These are phyloP conservation scores for Drosophila rellima DNA, from an alignment of 2,888 invertebrate species.

Conservation along the genomic window DNA sequence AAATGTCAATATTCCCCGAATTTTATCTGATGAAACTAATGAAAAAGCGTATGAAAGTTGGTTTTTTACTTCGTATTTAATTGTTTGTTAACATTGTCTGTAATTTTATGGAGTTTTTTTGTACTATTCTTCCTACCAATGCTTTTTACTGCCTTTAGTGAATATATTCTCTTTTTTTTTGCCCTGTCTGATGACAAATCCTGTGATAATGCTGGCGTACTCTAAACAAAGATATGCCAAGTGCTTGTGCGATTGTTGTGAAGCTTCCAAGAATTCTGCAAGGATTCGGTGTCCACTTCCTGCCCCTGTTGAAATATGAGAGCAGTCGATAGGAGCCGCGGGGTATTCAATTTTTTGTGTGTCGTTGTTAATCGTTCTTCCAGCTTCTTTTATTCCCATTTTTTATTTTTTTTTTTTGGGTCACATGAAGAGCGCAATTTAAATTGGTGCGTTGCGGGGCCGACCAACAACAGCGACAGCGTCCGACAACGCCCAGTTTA, in stretches of 20 bases:
- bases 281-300: conserved; percentile 32
- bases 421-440: conserved; percentile 42
- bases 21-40: background rate
- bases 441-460: conserved; percentile 31
- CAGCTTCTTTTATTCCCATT: conserved; percentile 3
- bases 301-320: conserved; percentile 70
- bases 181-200: background rate
- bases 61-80: no score
- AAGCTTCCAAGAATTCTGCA: conserved; percentile 51
- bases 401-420: conserved; percentile 30
- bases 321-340: conserved; percentile 17
- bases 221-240: conserved; percentile 5
- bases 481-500: conserved; percentile 74
- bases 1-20: no score
- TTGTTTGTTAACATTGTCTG: background rate
- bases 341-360: conserved; percentile 55
- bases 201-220: background rate
- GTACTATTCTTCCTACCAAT: no score
- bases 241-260: conserved; percentile 1
- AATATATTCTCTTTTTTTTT: background rate
- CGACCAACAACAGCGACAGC: background rate
- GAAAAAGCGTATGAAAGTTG: background rate
- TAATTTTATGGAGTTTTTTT: background rate
- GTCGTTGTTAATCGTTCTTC: conserved; percentile 45
- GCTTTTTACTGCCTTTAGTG: background rate